A percentile compares a stretch with the other conserved stretches of the same genome.
These are phyloP conservation scores for Crambe crambe DNA, from an alignment of 37 sponge, comb jelly and placozoan species.

Conservation along the genomic window DNA sequence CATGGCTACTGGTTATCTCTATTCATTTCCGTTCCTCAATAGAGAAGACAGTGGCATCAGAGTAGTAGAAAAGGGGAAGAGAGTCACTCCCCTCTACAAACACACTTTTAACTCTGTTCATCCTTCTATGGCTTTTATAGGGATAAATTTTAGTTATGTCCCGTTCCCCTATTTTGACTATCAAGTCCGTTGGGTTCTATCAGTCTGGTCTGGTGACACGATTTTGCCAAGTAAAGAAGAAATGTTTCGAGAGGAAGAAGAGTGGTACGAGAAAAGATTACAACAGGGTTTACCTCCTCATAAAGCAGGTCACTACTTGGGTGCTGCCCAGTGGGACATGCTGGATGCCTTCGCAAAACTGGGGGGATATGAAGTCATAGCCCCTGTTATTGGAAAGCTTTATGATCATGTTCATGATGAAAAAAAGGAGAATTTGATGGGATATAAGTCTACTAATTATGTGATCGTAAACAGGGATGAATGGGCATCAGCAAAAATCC, in stretches of 20 bases:
- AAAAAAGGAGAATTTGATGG: constrained; percentile 22
- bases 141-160: constrained; percentile 27
- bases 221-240: constrained; percentile 57
- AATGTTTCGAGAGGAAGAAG: constrained; percentile 48
- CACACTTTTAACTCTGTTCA: constrained; percentile 65
- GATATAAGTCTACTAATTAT: constrained; percentile 14
- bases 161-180: constrained; percentile 53
- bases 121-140: constrained; percentile 75
- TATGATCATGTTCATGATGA: constrained; percentile 6
- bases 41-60: constrained; percentile 49
- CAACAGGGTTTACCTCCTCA: constrained; percentile 27
- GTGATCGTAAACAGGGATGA: neutral
- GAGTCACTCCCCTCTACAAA: constrained; percentile 70
- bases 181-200: constrained; percentile 47
- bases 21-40: constrained; percentile 66
- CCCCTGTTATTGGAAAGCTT: constrained; percentile 22
- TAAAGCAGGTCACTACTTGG: constrained; percentile 49
- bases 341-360: constrained; percentile 19
- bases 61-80: constrained; percentile 15
- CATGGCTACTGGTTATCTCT: constrained; percentile 77
- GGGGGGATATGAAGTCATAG: constrained; percentile 23
- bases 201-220: constrained; percentile 53
- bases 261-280: constrained; percentile 34
- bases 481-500: neutral
- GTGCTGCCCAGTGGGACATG: constrained; percentile 57